These are phyloP conservation scores for Hirudo medicinalis DNA, from an alignment of 1,140 invertebrate species.

Conservation along the genomic window DNA sequence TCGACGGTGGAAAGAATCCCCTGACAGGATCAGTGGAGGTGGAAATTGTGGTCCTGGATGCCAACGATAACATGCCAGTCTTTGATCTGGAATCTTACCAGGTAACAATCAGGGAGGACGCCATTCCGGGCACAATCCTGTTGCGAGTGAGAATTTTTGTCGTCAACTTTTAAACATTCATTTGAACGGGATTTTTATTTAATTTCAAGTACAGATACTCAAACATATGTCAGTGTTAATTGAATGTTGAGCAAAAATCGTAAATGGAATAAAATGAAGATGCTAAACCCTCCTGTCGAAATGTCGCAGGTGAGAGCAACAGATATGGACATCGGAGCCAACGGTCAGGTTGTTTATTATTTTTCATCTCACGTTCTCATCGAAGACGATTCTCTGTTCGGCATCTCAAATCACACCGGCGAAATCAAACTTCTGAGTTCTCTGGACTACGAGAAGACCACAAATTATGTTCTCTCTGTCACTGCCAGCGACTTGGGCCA, in stretches of 20 bases:
- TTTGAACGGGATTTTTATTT: too few species aligned
- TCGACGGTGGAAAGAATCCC: conserved; percentile 15
- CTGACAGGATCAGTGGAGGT: conserved; percentile 16
- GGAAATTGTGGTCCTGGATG: conserved; percentile 25
- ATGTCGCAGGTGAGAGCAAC: conserved; percentile 61
- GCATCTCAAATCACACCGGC: conserved; percentile 17
- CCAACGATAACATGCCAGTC: conserved; percentile 37
- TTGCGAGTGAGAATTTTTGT: conserved; percentile 47
- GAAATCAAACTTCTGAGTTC: conserved; percentile 8
- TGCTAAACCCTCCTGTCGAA: conserved; percentile 67
- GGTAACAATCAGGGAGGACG: conserved; percentile 68
- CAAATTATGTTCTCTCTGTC: conserved; percentile 18
- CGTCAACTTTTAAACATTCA: neutral
- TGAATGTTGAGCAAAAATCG: conserved; percentile 39
- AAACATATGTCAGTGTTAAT: conserved; percentile 36
- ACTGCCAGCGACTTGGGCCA: conserved; percentile 20
- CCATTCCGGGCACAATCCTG: conserved; percentile 66
- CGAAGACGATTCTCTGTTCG: conserved; percentile 16
- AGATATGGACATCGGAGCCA: conserved; percentile 33
- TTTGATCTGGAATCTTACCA: conserved; percentile 43
- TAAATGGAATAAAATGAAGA: conserved; percentile 60
- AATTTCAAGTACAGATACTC: conserved; percentile 9
- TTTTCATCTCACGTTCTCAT: conserved; percentile 46
- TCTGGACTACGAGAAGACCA: conserved; percentile 18
- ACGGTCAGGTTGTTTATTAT: conserved; percentile 51